phyloP scores from a whole-genome alignment of 92 coral and sea anemone species.

The Palythoa grandiflora region DNA sequence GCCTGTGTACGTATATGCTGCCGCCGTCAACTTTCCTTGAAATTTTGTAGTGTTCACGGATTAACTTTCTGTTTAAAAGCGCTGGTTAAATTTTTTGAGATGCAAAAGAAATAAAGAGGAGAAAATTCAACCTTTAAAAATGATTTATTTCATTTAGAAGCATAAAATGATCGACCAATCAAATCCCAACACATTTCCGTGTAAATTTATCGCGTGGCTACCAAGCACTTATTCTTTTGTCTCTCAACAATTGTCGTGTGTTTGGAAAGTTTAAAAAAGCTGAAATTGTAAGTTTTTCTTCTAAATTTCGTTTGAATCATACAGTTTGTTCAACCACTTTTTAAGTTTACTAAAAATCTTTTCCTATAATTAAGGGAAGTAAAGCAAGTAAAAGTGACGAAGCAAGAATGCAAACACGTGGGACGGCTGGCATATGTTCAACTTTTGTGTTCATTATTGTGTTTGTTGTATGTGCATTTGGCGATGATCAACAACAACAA shows the following conservation, averaged over 20 bases:
- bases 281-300: conserved; percentile 16
- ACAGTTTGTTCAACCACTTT: neutral
- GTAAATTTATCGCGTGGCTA: conserved; percentile 28
- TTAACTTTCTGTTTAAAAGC: too few species aligned
- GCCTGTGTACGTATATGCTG: too few species aligned
- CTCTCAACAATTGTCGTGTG: neutral
- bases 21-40: too few species aligned
- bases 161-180: conserved; percentile 12
- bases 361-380: neutral
- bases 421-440: neutral
- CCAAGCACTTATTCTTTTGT: conserved; percentile 15
- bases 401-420: conserved; percentile 26
- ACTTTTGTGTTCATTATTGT: conserved; percentile 11
- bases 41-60: too few species aligned
- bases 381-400: neutral
- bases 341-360: neutral
- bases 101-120: too few species aligned
- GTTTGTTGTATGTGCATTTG: conserved; percentile 51
- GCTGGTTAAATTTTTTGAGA: too few species aligned
- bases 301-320: neutral
- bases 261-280: neutral
- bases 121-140: too few species aligned
- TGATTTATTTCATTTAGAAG: neutral
- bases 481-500: conserved; percentile 56
- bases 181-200: conserved; percentile 13